Evolutionary conservation across 2,888 invertebrate species (phyloP), one percentile per base, ranked within the genome.

Genomic region (Leptopilina myrica): DNA sequence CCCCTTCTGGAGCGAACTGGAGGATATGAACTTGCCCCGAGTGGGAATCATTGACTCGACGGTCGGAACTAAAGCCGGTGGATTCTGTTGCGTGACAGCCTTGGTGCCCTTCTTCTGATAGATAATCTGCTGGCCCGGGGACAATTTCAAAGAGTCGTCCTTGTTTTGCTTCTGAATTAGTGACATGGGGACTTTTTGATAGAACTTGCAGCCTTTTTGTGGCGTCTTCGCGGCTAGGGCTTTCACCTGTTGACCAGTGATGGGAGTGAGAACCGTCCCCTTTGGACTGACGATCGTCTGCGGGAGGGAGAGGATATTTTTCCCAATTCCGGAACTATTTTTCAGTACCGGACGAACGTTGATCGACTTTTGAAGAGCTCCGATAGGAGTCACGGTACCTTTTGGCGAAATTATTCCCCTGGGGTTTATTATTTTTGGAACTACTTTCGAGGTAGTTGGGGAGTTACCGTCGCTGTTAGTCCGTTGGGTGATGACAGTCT

Each of bases 321-420:
- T 90, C 14, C 87, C 46, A 65, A 89, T 86, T 64, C 26, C 53
- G 33, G 33, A 33, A 33, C 9, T 62, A 8, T 62, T 80, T 73
- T 90, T 90, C 5, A 86, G 84, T 56, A 90, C 84, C 0, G 90
- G 83, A 81, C 90, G 90, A 12, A 86, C 88, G 26, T 85, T 56
- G 6, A 89, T 78, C 77, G 88, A 84, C 77, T 90, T 90, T 2
- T 84, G 79, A 5, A 88, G 84, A 20, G 86, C 79, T 65, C 89
- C 80, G 76, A 93, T 92, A 11, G 93, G 93, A 77, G 93, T 93
- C 7, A 90, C 77, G 53, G 92, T 89, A 12, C 90, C 89, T 83
- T 91, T 91, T 7, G 90, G 89, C 9, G 91, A 86, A 69, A 90
- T 87, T 78, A 90, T 87, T 53, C 89, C 88, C 78, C 90, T 91